Percentiles rank a stretch among this genome's conserved stretches.
phyloP scores from a whole-genome alignment of 2,113 vertebrate species.

The Ramphastos sulfuratus region DNA sequence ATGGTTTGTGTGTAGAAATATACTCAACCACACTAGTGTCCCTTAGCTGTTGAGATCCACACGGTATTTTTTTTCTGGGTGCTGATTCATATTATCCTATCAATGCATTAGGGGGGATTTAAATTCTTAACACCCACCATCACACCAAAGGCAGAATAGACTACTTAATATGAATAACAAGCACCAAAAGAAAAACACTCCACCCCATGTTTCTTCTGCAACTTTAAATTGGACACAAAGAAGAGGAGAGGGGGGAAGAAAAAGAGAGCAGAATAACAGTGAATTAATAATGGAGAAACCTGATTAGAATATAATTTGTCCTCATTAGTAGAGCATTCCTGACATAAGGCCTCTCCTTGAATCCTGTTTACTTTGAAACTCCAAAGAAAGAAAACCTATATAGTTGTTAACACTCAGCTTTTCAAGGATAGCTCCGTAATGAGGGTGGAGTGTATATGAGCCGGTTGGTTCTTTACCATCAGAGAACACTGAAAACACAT shows the following conservation, averaged over 20 bases:
- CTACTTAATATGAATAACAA: conserved; percentile 75
- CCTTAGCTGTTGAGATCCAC: neutral
- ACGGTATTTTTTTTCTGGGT: conserved; percentile 54
- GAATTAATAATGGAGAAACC: conserved; percentile 76
- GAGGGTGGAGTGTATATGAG: conserved; percentile 60
- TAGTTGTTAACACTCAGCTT: conserved; percentile 69
- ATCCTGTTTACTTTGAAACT: conserved; percentile 78
- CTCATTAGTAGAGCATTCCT: conserved; percentile 76
- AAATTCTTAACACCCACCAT: conserved; percentile 71
- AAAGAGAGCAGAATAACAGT: conserved; percentile 65
- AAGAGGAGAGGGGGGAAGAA: neutral
- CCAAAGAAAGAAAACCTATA: conserved; percentile 74
- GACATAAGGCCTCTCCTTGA: conserved; percentile 72
- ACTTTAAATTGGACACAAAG: conserved; percentile 74
- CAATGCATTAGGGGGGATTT: conserved; percentile 60
- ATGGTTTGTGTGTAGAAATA: neutral
- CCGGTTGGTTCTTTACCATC: conserved; percentile 63
- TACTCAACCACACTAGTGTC: neutral
- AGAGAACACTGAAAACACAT: conserved; percentile 62
- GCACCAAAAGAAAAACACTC: conserved; percentile 69
- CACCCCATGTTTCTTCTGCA: conserved; percentile 72
- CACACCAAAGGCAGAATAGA: conserved; percentile 60
- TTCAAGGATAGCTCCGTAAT: conserved; percentile 63
- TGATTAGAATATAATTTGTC: conserved; percentile 80
- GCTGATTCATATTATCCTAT: conserved; percentile 57